Base-by-base conservation (phyloP, 2,888 invertebrate species). In the Melanostoma scalare region DNA sequence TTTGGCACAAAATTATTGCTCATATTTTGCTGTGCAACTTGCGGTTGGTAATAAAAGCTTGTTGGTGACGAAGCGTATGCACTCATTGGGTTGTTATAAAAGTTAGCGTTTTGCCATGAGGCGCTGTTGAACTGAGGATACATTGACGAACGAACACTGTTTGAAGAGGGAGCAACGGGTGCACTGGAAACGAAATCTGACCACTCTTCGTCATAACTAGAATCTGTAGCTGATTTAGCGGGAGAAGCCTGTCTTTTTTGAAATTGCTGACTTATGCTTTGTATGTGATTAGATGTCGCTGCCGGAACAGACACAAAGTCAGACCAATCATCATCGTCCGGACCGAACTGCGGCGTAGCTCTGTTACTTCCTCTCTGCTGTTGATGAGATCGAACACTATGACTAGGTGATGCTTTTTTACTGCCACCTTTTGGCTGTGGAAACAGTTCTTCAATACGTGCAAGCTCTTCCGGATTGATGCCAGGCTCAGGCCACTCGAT, bases 401-500 rank as follows among this genome's bases (percentile, higher is more conserved):
- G 86, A 75, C 82, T 81, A 81, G 80, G 71, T 30, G 81, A 82
- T 50, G 77, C 40, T 50, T 77, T 81, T 6, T 46, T 73, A 10
- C 58, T 74, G 50, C 58, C 44, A 5, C 30, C 48, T 85, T 87
- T 86, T n/a, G 87, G 86, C 69, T 89, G 89, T 6, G 91, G 90
- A 75, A 91, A 91, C 0, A 91, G 85, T 79, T 90, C 89, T 67
- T 91, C 91, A 42, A 91, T 89, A 58, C 91, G 88, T 0, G 90
- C 90, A 76, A 91, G 60, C 72, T 91, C 91, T 67, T 91, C 91
- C 4, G 90, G 88, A 87, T 91, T 89, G 9, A 91, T 90, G 65
- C 91, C 92, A 20, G 89, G 92, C 86, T 93, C 92, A 4, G 93
- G 93, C 93, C 93, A 93, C 82, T 92, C 92, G 38, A 93, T 93